Evolutionary conservation across 2,797 vertebrate genomes (phyloP), one percentile per base, ranked within the genome.

Genomic region (Mionectes olivaceus): DNA sequence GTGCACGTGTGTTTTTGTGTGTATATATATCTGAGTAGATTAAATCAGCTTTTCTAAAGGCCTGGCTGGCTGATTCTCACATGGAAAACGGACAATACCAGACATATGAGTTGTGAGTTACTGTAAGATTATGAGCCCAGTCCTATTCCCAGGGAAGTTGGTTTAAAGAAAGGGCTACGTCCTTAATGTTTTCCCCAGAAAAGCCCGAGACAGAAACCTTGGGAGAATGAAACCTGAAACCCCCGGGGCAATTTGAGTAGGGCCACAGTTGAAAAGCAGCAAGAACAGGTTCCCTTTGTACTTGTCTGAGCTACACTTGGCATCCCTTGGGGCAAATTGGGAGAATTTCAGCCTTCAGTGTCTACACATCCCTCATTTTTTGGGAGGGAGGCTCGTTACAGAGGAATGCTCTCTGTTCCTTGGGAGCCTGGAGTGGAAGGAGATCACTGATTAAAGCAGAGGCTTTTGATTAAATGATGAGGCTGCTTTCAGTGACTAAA

Each of bases 261-360:
- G 86, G 87, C 89, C 50, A 30, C 77, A 87, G 92, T 95, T 93
- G 92, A 91, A 97, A 97, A 92, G 93, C 89, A 92, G 79, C 61
- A 57, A 94, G 95, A 97, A 97, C 94, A 96, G 95, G 96, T 96
- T 97, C 92, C 87, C 94, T 96, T 97, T 97, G 96, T 96, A 80
- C 88, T 95, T 80, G 59, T 57, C 71, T 53, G 90, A 77, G 84
- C 89, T 81, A 5, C 90, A 75, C 94, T 95, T 97, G 96, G 96
- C 95, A 96, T 95, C 96, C 93, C 94, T 68, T 83, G 93, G 94
- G 94, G 94, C 94, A 91, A 87, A 92, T 1, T 74, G 90, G 90
- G 94, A 77, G 92, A 84, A 70, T 94, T 96, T 97, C 95, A 95
- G 89, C 93, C 90, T 65, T 61, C 88, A 1, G 11, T 47, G 78